phyloP scores from a whole-genome alignment of 2,113 vertebrate genomes.

The Eidolon helvum region DNA sequence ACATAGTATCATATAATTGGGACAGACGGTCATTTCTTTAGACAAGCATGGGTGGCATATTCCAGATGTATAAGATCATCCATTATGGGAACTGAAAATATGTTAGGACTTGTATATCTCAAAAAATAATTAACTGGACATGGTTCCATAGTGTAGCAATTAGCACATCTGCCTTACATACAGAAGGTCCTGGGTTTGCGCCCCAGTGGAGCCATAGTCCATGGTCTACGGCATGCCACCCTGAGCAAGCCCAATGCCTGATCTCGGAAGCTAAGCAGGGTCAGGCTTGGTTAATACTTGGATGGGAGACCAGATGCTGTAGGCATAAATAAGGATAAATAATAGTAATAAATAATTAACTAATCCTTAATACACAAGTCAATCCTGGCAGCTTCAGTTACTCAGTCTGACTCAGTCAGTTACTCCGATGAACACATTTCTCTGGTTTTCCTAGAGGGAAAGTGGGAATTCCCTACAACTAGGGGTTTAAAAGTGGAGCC shows the following conservation, averaged over 20 bases:
- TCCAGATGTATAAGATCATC: not conserved
- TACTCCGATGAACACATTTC: not conserved
- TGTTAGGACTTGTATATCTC: not conserved
- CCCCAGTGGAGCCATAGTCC: too few relatives aligned
- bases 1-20: not conserved
- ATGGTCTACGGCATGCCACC: too few relatives aligned
- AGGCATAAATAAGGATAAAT: too few relatives aligned
- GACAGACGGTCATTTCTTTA: not conserved
- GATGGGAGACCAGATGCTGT: too few relatives aligned
- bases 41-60: not conserved
- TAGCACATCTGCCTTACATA: too few relatives aligned
- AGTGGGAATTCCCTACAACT: not conserved
- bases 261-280: too few relatives aligned
- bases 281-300: too few relatives aligned
- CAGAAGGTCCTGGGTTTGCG: too few relatives aligned
- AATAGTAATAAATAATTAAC: not conserved
- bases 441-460: not conserved
- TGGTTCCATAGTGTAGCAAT: too few relatives aligned
- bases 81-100: not conserved
- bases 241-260: too few relatives aligned
- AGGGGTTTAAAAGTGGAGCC: not conserved
- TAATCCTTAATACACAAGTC: not conserved
- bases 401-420: not conserved
- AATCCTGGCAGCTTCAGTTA: not conserved
- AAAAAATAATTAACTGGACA: not conserved